Evolutionary conservation across 2,797 vertebrate species (phyloP).

Genomic region (Scyliorhinus canicula): DNA sequence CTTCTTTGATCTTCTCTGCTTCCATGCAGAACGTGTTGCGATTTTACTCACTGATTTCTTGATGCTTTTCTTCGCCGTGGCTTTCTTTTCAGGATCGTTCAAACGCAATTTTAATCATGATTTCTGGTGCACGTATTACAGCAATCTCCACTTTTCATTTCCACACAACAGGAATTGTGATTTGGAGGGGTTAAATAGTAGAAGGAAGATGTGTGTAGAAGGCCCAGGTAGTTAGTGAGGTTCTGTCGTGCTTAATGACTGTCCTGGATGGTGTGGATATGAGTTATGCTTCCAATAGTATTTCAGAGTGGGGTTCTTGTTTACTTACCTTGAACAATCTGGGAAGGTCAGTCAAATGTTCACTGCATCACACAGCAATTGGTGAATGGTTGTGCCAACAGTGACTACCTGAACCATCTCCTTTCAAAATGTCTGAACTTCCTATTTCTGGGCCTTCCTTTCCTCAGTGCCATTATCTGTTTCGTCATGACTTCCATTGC

Average conservation of each 20-base stretch:
- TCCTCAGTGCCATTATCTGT: background rate
- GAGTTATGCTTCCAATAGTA: too few species aligned
- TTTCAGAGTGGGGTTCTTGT: too few species aligned
- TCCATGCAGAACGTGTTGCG: too few species aligned
- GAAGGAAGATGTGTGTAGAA: background rate
- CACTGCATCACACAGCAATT: background rate
- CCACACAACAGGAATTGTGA: background rate
- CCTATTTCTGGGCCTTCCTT: background rate
- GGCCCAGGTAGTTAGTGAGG: background rate
- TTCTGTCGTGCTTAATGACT: too few species aligned
- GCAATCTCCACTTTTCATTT: background rate
- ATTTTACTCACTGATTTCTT: too few species aligned
- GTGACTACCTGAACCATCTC: background rate
- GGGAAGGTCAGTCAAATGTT: background rate
- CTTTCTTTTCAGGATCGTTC: background rate
- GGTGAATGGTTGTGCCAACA: too few species aligned
- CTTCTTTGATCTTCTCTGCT: too few species aligned
- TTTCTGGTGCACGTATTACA: background rate
- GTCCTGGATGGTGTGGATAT: too few species aligned
- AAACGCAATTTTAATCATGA: background rate
- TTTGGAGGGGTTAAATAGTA: background rate
- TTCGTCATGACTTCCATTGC: background rate
- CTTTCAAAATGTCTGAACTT: background rate
- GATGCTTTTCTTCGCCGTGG: background rate
- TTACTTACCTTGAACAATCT: too few species aligned